Conservation (phyloP, 2,113 vertebrate species). For the Hoplias malabaricus region DNA sequence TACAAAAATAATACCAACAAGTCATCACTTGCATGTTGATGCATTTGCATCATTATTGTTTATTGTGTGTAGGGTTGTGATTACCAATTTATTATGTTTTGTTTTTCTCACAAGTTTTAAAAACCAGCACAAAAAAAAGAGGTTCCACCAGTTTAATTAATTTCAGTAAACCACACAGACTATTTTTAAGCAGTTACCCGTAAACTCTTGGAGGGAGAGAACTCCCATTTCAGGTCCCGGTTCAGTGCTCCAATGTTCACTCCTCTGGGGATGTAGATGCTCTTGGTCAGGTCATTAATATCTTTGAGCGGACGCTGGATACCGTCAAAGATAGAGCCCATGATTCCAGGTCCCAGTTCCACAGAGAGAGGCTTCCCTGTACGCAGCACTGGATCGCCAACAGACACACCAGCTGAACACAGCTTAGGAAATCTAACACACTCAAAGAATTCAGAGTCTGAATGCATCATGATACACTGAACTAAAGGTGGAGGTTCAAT, state of each 20-base stretch:
- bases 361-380: conserved; percentile 96
- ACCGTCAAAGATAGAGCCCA: conserved; percentile 98
- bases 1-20: neutral
- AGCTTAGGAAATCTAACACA: conserved; percentile 78
- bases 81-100: no score
- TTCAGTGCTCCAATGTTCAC: conserved; percentile 93
- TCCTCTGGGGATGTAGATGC: conserved; percentile 97
- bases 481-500: neutral
- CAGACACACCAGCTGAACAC: conserved; percentile 87
- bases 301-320: conserved; percentile 94
- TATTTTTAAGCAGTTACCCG: conserved; percentile 74
- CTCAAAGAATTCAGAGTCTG: neutral
- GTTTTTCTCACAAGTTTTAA: no score
- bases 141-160: no score
- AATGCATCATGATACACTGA: neutral
- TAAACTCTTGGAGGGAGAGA: conserved; percentile 84
- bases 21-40: neutral
- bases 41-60: neutral
- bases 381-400: conserved; percentile 94
- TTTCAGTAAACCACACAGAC: neutral
- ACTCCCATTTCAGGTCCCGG: conserved; percentile 93
- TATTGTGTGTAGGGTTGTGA: no score
- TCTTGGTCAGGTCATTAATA: conserved; percentile 89
- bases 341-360: conserved; percentile 94
- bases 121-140: neutral